Percentiles rank a stretch among this genome's conserved stretches.
Evolutionary conservation across 1,140 invertebrate species (phyloP).

Genomic region (Arctopsyche grandis): DNA sequence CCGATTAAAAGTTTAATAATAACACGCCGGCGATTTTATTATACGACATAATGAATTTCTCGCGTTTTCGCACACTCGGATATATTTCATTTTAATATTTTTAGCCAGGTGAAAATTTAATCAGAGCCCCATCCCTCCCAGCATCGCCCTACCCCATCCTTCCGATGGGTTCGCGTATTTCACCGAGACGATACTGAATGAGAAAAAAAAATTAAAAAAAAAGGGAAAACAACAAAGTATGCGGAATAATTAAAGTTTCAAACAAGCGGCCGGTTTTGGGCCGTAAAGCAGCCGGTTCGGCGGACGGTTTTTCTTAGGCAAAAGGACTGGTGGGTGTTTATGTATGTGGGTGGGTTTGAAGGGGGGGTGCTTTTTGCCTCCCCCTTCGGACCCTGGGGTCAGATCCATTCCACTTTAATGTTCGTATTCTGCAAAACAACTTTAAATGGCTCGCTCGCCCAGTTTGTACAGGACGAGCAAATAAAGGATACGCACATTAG

Average conservation of each 20-base stretch:
- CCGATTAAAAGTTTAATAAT: conserved; percentile 25
- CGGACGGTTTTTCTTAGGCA: conserved; percentile 24
- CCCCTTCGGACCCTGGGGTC: conserved; percentile 15
- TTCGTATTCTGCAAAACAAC: conserved; percentile 35
- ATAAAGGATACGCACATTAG: conserved; percentile 31
- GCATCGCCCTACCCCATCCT: no score
- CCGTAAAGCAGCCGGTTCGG: conserved; percentile 9
- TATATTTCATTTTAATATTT: conserved; percentile 2
- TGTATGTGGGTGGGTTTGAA: no score
- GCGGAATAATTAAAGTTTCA: conserved; percentile 37
- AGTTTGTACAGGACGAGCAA: conserved; percentile 18
- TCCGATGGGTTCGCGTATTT: no score
- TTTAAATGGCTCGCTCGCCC: conserved; percentile 29
- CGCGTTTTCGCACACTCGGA: background rate
- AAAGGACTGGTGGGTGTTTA: background rate
- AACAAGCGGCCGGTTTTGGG: conserved; percentile 11
- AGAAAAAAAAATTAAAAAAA: background rate
- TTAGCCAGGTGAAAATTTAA: conserved; percentile 7
- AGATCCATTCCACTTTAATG: conserved; percentile 42
- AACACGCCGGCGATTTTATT: conserved; percentile 20
- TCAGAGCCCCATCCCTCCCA: background rate
- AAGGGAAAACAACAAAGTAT: background rate
- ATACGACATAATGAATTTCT: conserved; percentile 20
- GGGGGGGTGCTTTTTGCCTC: no score
- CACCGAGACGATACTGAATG: no score